phyloP scores from a whole-genome alignment of 2,888 invertebrate genomes.

The Malachius bipustulatus region DNA sequence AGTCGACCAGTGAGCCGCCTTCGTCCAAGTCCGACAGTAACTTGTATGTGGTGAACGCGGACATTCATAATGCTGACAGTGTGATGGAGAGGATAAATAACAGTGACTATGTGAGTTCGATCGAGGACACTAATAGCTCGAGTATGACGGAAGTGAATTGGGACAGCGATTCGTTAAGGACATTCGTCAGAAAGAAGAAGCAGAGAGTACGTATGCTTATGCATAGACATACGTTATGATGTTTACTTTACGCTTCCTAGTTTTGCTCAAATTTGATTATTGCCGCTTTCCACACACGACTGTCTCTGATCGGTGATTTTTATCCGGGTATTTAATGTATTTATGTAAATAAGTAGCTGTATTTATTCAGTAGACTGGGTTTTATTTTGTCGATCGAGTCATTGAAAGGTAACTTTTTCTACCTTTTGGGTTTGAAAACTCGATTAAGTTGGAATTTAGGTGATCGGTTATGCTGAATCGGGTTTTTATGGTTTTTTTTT shows the following conservation, averaged over 20 bases:
- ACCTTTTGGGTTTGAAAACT: too few species aligned
- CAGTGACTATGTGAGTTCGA: constrained; percentile 4
- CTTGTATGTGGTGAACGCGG: constrained; percentile 21
- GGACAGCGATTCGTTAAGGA: constrained; percentile 6
- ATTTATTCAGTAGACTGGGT: too few species aligned
- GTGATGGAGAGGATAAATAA: constrained; percentile 2
- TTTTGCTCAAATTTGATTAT: too few species aligned
- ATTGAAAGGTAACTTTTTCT: too few species aligned
- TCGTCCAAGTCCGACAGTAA: constrained; percentile 14
- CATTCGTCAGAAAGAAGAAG: constrained; percentile 26
- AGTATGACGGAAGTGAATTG: not conserved
- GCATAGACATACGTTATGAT: constrained; percentile 39
- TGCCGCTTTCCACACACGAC: too few species aligned
- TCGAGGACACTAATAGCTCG: not conserved
- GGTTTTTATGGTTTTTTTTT: too few species aligned
- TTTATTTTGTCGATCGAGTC: too few species aligned
- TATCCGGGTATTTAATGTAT: too few species aligned
- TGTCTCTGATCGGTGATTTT: too few species aligned
- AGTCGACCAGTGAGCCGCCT: not conserved
- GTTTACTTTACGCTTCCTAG: constrained; percentile 21
- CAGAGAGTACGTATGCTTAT: constrained; percentile 32
- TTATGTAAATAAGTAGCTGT: too few species aligned
- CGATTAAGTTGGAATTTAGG: too few species aligned
- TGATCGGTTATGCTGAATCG: too few species aligned
- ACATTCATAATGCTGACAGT: constrained; percentile 23